Conservation (phyloP, 92 coral and sea anemone species). For the Phenganax subtilis region DNA sequence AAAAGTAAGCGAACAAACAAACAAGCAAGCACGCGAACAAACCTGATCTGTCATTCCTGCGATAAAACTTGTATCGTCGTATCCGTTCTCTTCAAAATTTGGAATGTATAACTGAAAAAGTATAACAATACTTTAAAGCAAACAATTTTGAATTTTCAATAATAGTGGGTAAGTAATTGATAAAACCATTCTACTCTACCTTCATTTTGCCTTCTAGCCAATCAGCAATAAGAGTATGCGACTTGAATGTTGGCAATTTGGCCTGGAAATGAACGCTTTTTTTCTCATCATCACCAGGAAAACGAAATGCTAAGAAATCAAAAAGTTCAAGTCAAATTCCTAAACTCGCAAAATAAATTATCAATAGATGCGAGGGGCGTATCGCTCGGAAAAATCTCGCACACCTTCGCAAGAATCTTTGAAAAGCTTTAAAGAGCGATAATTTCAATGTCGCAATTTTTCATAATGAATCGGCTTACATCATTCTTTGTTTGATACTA, state of each 20-base stretch:
- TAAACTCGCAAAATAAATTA: no score
- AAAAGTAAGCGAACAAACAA: not conserved
- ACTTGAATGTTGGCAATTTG: conserved; percentile 67
- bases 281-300: conserved; percentile 64
- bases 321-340: not conserved
- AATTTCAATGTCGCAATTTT: no score
- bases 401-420: no score
- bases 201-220: conserved; percentile 73
- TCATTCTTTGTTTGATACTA: no score
- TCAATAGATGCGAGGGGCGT: no score
- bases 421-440: no score
- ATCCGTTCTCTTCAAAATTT: conserved; percentile 76
- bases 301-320: conserved; percentile 51
- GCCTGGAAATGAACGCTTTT: conserved; percentile 75
- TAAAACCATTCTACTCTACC: conserved; percentile 59
- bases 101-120: conserved; percentile 44
- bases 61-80: conserved; percentile 80
- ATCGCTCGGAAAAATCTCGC: no score
- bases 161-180: not conserved
- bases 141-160: not conserved
- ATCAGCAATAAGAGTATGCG: conserved; percentile 73
- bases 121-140: not conserved
- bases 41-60: conserved; percentile 83
- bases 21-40: not conserved
- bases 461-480: no score